phyloP scores from a whole-genome alignment of 2,797 vertebrate genomes.

The Cuniculus paca region DNA sequence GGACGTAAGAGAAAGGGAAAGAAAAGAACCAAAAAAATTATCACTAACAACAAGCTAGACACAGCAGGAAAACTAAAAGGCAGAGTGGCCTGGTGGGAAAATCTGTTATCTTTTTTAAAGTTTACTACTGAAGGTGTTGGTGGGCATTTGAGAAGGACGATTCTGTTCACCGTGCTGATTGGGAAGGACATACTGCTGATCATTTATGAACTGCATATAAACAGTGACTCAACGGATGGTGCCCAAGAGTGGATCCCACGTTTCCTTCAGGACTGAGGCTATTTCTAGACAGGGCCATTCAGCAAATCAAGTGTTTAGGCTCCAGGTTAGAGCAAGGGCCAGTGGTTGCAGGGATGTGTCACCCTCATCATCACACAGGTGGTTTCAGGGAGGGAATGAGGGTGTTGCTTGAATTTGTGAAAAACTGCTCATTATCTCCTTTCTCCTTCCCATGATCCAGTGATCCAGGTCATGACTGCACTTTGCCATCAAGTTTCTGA shows the following conservation, averaged over 20 bases:
- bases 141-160: neutral
- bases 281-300: neutral
- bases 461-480: neutral
- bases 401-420: neutral
- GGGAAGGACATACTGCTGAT: neutral
- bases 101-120: neutral
- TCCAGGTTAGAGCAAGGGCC: fast-evolving
- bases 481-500: neutral
- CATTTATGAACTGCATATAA: neutral
- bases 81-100: neutral
- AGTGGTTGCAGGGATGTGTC: neutral
- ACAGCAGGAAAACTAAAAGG: neutral
- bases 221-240: neutral
- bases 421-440: neutral
- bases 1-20: neutral
- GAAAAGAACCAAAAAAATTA: neutral
- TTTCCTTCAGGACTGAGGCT: neutral
- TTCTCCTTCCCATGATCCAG: neutral
- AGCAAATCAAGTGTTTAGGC: neutral
- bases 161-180: neutral
- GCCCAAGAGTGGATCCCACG: neutral
- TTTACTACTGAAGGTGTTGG: neutral
- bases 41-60: neutral
- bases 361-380: neutral
- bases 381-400: neutral